Evolutionary conservation across 92 coral and sea anemone genomes (phyloP), one percentile per base, ranked within the genome.

Genomic region (Epizoanthus ramosus): DNA sequence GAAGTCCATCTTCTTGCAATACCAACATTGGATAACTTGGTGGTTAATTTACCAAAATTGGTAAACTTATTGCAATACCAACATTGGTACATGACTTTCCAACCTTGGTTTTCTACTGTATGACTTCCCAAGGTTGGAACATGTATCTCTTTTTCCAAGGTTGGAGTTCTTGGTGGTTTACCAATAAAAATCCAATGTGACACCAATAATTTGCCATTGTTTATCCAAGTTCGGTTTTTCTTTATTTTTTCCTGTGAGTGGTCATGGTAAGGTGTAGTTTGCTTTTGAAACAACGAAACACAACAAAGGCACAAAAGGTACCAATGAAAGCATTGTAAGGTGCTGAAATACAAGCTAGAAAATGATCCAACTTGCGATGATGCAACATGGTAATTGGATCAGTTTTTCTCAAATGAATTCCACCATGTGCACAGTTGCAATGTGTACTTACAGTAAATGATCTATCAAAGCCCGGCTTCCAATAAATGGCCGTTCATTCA

Each of bases 141-240:
- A 50, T 76, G 79, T 76, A 85, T 77, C 88, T 85, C 87, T 83
- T 73, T 71, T 37, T 85, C 88, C 83, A 85, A 66, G 19, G 63
- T 68, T 67, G 84, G 84, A 35, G 45, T 77, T 69, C 76, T 76
- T 23, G 15, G 59, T 45, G 71, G 71, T 85, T 75, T 73, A 47
- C 84, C 84, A 85, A 75, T 85, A 54, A 37, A 33, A 53, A 73
- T n/a, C n/a, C n/a, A n/a, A n/a, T n/a, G n/a, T n/a, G n/a, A n/a
- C n/a, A 64, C 88, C 83, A 74, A 75, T 84, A 61, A 75, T 60
- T 65, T 50, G 17, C 88, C 88, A 85, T 66, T 68, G 47, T 66
- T 63, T 75, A 25, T 61, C 83, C 75, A 66, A 64, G 53, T 64
- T 85, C 66, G 76, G 83, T 74, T 63, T 84, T 80, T 77, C 12